Conservation (phyloP, 2,113 vertebrate species). For the Loxodonta africana region DNA sequence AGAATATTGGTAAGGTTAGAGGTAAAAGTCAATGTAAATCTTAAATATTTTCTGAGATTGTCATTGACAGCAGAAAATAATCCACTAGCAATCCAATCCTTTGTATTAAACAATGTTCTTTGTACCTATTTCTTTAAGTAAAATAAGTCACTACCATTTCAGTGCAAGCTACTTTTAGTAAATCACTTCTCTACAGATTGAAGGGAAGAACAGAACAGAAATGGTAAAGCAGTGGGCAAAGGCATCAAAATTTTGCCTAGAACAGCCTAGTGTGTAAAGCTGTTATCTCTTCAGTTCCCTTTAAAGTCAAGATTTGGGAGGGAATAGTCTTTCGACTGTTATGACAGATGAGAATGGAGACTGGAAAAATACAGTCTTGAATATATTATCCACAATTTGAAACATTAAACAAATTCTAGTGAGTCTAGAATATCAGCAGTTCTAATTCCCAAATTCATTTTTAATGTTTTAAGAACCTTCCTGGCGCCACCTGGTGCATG, state of each 20-base stretch:
- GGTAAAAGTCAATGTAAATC: no score
- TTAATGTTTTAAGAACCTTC: constrained; percentile 28
- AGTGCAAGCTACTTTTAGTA: neutral
- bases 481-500: constrained; percentile 88
- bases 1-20: neutral
- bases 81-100: neutral
- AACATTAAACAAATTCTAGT: rapidly evolving
- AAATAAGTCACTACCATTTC: neutral
- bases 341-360: neutral
- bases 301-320: neutral
- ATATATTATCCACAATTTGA: neutral
- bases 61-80: neutral
- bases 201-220: neutral
- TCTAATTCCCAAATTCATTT: neutral
- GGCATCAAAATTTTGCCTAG: no score
- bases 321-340: rapidly evolving
- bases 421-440: neutral
- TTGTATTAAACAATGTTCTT: rapidly evolving
- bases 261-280: rapidly evolving
- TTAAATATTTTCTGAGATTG: neutral
- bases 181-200: neutral
- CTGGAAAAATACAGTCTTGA: rapidly evolving
- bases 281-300: neutral
- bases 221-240: rapidly evolving
- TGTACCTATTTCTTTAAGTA: neutral